Evolutionary conservation across 2,797 vertebrate species (phyloP), one percentile per base, ranked within the genome.

Genomic region (Argyrosomus regius): DNA sequence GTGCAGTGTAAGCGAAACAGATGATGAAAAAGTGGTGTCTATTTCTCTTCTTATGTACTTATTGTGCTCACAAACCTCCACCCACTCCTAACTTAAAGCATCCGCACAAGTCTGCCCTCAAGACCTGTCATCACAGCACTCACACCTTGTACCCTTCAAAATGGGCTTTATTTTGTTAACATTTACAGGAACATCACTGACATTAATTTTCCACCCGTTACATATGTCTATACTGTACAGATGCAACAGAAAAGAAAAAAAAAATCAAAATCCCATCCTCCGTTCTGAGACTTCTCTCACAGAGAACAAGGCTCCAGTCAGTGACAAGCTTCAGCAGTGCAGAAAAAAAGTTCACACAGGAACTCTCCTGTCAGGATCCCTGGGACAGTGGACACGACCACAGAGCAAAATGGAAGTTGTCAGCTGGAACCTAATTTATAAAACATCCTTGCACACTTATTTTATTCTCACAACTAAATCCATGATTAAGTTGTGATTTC

Each of bases 151-250:
- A 84, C 78, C 93, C 91, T 93, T 94, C 86, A 94, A 95, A 96
- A 95, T 59, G 83, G 89, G 87, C 87, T 96, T 96, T 95, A 95
- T 96, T 96, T 92, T 89, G 93, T 94, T 93, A 94, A 95, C 93
- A 95, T 94, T 93, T 91, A 96, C 89, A 93, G 92, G 92, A 95
- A 96, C 93, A 94, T 93, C 93, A 95, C 94, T 89, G 92, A 95
- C 94, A 95, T 94, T 92, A 93, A 94, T 88, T 90, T 90, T 88
- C 92, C 93, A 95, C 89, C 91, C 75, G 88, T 93, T 90, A 92
- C 91, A 93, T 88, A 88, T 86, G 89, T 93, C 89, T 86, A 89
- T 82, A 94, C 90, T 93, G 89, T 91, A 96, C 91, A 95, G 92
- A 93, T 92, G 91, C 89, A 91, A 94, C 88, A 91, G 84, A 86